phyloP scores from a whole-genome alignment of 35 echinoderm and acorn worm genomes.

The Holothuria glaberrima region DNA sequence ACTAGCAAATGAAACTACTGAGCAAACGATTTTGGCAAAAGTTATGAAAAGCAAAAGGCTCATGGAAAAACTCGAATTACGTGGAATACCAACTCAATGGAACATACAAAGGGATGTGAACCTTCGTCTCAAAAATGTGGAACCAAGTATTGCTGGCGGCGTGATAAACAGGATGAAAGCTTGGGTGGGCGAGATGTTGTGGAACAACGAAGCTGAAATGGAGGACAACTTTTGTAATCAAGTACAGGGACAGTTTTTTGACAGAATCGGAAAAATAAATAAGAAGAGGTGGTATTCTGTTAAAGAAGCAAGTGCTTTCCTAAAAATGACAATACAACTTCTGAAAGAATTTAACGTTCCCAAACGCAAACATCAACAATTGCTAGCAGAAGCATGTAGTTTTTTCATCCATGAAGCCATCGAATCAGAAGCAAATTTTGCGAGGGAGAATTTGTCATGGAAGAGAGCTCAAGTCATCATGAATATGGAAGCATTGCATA shows the following conservation, averaged over 20 bases:
- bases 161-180: background rate
- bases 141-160: background rate
- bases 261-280: background rate
- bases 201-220: background rate
- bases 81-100: background rate
- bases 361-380: background rate
- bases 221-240: conserved; percentile 21
- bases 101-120: background rate
- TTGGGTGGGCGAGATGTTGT: background rate
- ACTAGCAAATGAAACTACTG: background rate
- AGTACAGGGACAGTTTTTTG: background rate
- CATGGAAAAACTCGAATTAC: background rate
- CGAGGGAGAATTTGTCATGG: background rate
- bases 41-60: background rate
- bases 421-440: background rate
- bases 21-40: background rate
- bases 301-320: background rate
- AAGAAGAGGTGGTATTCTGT: conserved; percentile 14
- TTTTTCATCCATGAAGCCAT: conserved; percentile 26
- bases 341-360: background rate
- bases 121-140: background rate
- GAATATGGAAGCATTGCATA: background rate
- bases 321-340: background rate
- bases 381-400: background rate
- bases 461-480: background rate